Evolutionary conservation across 2,888 invertebrate species (phyloP).

Genomic region (Papilio protenor): DNA sequence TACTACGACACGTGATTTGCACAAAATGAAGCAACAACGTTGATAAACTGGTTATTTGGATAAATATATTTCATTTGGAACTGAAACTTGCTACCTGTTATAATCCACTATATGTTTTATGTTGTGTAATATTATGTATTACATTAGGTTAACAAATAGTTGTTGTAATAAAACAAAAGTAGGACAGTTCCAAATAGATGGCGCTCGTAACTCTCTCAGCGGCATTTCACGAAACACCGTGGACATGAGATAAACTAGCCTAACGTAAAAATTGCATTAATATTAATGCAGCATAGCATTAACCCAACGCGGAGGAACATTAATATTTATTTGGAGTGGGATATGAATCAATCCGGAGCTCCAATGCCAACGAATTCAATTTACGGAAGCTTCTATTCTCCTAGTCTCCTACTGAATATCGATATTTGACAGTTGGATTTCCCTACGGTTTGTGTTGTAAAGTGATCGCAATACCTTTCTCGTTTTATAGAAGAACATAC

Average conservation of each 20-base stretch:
- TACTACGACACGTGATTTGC: not conserved
- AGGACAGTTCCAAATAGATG: slow-evolving; percentile 13
- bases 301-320: slow-evolving; percentile 40
- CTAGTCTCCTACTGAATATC: not conserved
- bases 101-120: not conserved
- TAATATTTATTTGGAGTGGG: slow-evolving; percentile 35
- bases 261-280: slow-evolving; percentile 53
- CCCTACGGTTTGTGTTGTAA: not conserved
- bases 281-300: slow-evolving; percentile 55
- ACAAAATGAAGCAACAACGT: not conserved
- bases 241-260: slow-evolving; percentile 46
- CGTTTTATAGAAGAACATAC: not conserved
- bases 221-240: slow-evolving; percentile 12
- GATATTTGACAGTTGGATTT: not conserved
- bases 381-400: slow-evolving; percentile 15
- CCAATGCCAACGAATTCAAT: slow-evolving; percentile 23
- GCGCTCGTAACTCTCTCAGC: slow-evolving; percentile 20
- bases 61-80: not conserved
- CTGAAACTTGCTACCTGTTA: not conserved
- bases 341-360: slow-evolving; percentile 38
- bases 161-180: slow-evolving; percentile 24
- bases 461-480: not conserved
- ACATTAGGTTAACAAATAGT: slow-evolving; percentile 25
- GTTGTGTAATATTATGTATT: not conserved
- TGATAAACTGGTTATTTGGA: not conserved